Conservation (phyloP, 2,113 vertebrate genomes). For the Ascaphus truei region DNA sequence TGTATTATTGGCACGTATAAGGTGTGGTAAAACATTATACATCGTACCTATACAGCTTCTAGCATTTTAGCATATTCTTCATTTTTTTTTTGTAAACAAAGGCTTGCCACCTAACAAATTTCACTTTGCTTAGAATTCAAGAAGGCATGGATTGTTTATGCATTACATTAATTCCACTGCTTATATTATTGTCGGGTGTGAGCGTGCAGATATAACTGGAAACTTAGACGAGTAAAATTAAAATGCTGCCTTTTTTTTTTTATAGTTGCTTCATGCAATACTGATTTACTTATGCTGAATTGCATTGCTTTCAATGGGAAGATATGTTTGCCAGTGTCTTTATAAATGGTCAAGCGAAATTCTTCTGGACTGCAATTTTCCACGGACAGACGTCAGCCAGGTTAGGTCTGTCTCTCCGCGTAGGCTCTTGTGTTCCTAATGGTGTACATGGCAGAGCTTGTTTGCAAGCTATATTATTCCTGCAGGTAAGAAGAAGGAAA, state of each 20-base stretch:
- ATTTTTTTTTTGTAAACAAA: conserved; percentile 77
- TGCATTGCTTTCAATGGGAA: conserved; percentile 70
- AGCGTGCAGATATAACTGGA: conserved; percentile 74
- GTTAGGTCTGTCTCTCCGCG: conserved; percentile 64
- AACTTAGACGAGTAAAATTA: conserved; percentile 67
- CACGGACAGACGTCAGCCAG: conserved; percentile 65
- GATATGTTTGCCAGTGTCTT: conserved; percentile 72
- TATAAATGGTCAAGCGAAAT: conserved; percentile 58
- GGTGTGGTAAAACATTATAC: conserved; percentile 73
- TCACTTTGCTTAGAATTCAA: conserved; percentile 60
- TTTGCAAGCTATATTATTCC: conserved; percentile 69
- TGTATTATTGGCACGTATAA: conserved; percentile 83
- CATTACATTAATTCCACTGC: conserved; percentile 65
- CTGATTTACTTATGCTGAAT: conserved; percentile 73
- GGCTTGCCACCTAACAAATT: conserved; percentile 68
- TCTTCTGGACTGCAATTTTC: conserved; percentile 64
- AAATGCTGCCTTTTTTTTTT: conserved; percentile 74
- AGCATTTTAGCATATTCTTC: conserved; percentile 71
- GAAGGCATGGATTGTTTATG: conserved; percentile 62
- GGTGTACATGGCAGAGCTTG: conserved; percentile 61
- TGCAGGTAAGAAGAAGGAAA: conserved; percentile 54
- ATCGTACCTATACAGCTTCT: conserved; percentile 73
- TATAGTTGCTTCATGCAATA: conserved; percentile 83
- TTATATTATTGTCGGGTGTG: conserved; percentile 60
- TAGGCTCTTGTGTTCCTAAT: conserved; percentile 64